Conservation (phyloP, 2,888 invertebrate species). For the Trichopoda pennipes region DNA sequence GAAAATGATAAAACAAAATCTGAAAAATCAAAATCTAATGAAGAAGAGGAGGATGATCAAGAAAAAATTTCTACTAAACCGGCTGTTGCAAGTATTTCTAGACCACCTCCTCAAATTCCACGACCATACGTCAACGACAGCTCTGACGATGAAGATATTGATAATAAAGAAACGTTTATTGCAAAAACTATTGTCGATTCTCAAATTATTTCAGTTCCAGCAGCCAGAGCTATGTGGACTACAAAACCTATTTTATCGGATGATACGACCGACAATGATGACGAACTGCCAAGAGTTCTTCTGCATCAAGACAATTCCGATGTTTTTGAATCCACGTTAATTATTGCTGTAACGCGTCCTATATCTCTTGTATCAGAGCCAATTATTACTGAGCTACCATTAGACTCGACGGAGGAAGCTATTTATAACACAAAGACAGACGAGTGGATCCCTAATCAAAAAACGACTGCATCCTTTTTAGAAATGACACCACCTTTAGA, state of each 20-base stretch:
- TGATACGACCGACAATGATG: slow-evolving; percentile 71
- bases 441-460: slow-evolving; percentile 75
- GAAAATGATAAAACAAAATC: slow-evolving; percentile 68
- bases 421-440: slow-evolving; percentile 50
- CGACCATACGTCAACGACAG: slow-evolving; percentile 45
- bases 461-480: slow-evolving; percentile 72
- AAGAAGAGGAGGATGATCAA: slow-evolving; percentile 70
- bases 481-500: slow-evolving; percentile 70
- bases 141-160: slow-evolving; percentile 65
- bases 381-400: slow-evolving; percentile 68
- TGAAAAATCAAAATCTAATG: slow-evolving; percentile 68
- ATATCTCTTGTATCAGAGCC: slow-evolving; percentile 59
- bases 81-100: not conserved
- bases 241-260: slow-evolving; percentile 74
- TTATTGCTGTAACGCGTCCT: slow-evolving; percentile 76
- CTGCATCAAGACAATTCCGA: slow-evolving; percentile 78
- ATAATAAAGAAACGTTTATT: slow-evolving; percentile 41
- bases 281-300: slow-evolving; percentile 76
- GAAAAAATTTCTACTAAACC: slow-evolving; percentile 58
- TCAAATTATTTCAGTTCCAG: slow-evolving; percentile 49
- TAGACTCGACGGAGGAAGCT: slow-evolving; percentile 47
- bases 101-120: slow-evolving; percentile 39
- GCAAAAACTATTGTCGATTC: slow-evolving; percentile 53
- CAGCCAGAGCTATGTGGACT: slow-evolving; percentile 73
- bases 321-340: slow-evolving; percentile 77